Evolutionary conservation across 2,797 vertebrate species (phyloP), one percentile per base, ranked within the genome.

Genomic region (Salmo trutta): DNA sequence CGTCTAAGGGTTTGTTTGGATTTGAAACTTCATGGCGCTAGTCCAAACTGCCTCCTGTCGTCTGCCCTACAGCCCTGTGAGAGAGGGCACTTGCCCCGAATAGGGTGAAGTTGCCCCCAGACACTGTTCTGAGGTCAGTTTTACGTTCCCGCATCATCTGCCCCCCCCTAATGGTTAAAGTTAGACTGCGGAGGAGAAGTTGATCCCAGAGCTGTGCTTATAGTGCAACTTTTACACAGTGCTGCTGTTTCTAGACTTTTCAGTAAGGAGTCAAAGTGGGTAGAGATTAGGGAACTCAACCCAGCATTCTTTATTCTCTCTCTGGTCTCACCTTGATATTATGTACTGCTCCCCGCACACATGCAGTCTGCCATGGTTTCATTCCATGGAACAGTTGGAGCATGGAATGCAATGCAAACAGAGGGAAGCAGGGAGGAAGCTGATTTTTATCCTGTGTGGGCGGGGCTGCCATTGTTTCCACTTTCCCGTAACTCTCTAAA

Each of bases 381-480:
- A 90, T 89, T 90, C 88, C 86, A 81, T 76, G 75, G 79, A 87
- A 83, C 81, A 89, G 88, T 75, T 75, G 31, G 83, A 88, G 86
- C 87, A 77, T 85, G 82, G 81, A 91, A 85, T 88, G 81, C 76
- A 86, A 75, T 82, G 78, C 81, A 89, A 90, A 90, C 83, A 82
- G 87, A 86, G 36, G 75, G 86, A 89, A 91, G 86, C 83, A 87
- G 91, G 90, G 93, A 92, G 93, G 92, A 94, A 93, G 83, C 79
- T 83, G 89, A 92, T 94, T 36, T 89, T 90, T 93, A 92, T 93
- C 91, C 89, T 5, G 77, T 77, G 70, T 89, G 89, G 90, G 92
- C 88, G 86, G 88, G 90, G 91, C 89, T 73, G 85, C 81, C 81
- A 76, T 52, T 62, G 75, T 86, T 92, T 93, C 92, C 91, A 91